A percentile compares a stretch with the other conserved stretches of the same genome.
phyloP scores from a whole-genome alignment of 2,797 vertebrate genomes.

The Peromyscus melanophrys region DNA sequence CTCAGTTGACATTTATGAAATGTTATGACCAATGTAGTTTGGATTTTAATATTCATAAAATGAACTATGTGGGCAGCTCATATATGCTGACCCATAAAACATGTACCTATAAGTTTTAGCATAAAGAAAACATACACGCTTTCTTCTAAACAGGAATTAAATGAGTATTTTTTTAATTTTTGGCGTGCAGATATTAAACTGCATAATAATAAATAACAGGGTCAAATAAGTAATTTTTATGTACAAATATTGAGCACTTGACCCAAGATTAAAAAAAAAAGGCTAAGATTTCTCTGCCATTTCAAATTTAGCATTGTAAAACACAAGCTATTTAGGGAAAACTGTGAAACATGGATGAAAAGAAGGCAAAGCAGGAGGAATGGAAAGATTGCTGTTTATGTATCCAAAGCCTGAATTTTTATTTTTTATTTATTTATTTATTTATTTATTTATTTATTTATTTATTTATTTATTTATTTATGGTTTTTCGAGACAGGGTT shows the following conservation, averaged over 20 bases:
- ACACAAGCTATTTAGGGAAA: not conserved
- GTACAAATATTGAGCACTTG: not conserved
- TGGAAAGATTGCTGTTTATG: not conserved
- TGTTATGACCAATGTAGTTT: not conserved
- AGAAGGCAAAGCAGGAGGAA: not conserved
- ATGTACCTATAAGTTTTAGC: not conserved
- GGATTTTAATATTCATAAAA: not conserved
- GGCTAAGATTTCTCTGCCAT: not conserved
- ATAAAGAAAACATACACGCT: not conserved
- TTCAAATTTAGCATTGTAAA: not conserved
- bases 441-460: too few species aligned
- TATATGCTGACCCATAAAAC: not conserved
- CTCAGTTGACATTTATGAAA: not conserved
- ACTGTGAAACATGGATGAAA: not conserved
- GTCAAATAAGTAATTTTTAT: conserved; percentile 7
- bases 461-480: too few species aligned
- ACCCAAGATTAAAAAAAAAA: not conserved
- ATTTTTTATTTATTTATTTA: too few species aligned
- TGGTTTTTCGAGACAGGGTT: too few species aligned
- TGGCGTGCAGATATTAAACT: not conserved
- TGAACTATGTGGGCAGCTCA: not conserved
- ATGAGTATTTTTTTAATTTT: not conserved
- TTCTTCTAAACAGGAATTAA: conserved; percentile 34
- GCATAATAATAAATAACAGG: not conserved
- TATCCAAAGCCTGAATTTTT: not conserved